Evolutionary conservation across 2,888 invertebrate species (phyloP).

Genomic region (Athripsodes cinereus): DNA sequence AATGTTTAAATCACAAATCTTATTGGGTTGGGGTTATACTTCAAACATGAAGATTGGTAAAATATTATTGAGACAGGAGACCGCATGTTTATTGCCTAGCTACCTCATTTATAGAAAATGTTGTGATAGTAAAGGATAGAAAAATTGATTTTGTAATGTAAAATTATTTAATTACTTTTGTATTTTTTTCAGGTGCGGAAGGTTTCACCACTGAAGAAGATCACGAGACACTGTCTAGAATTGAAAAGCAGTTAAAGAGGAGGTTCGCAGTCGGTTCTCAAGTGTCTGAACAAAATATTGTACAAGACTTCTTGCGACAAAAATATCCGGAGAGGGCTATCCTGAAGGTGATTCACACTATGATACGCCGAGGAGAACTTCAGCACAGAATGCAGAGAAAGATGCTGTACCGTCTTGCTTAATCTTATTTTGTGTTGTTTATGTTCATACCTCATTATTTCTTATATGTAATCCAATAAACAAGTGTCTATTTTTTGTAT

Average conservation of each 20-base stretch:
- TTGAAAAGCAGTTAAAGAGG: constrained; percentile 91
- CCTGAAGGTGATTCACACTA: constrained; percentile 85
- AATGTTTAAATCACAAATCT: too few relatives aligned
- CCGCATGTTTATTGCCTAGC: too few relatives aligned
- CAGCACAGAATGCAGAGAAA: constrained; percentile 95
- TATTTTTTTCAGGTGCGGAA: constrained; percentile 73
- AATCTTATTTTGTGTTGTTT: constrained; percentile 31
- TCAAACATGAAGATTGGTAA: too few relatives aligned
- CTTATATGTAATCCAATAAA: too few relatives aligned
- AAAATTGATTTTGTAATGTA: too few relatives aligned
- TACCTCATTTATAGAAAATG: too few relatives aligned
- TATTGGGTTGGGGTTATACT: too few relatives aligned
- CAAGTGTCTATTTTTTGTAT: too few relatives aligned
- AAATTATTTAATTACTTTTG: too few relatives aligned
- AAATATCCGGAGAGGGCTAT: constrained; percentile 85
- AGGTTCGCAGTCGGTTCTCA: constrained; percentile 94
- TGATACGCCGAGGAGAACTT: constrained; percentile 93
- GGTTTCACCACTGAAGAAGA: constrained; percentile 96
- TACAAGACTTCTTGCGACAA: constrained; percentile 79
- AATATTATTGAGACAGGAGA: too few relatives aligned
- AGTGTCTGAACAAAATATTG: constrained; percentile 89
- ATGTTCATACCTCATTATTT: too few relatives aligned
- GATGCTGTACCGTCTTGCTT: constrained; percentile 90
- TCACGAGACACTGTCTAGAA: constrained; percentile 78
- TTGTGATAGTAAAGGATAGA: too few relatives aligned